Conservation (phyloP, 2,888 invertebrate species). For the Aporophyla lueneburgensis region DNA sequence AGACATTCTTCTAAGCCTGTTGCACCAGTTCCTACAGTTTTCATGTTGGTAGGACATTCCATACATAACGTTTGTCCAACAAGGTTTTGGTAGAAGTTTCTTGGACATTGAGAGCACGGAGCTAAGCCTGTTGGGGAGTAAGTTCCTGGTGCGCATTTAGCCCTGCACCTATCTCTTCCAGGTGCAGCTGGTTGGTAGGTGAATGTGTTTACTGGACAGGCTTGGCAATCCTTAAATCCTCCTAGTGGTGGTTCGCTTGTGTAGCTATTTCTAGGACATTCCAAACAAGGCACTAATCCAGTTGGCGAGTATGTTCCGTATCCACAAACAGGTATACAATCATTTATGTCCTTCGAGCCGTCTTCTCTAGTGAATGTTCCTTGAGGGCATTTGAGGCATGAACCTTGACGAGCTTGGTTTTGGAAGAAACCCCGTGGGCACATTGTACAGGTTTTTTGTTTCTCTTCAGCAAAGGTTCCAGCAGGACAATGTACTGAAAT, state of each 20-base stretch:
- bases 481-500: conserved; percentile 98
- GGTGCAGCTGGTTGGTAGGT: conserved; percentile 98
- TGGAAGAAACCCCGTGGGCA: conserved; percentile 98
- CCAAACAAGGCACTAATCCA: conserved; percentile 97
- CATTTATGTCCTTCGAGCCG: conserved; percentile 96
- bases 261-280: conserved; percentile 98
- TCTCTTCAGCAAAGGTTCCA: conserved; percentile 97
- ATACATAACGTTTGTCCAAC: conserved; percentile 96
- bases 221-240: conserved; percentile 98
- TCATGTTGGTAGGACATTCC: conserved; percentile 97
- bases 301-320: conserved; percentile 99
- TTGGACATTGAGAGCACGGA: conserved; percentile 97
- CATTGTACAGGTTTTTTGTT: conserved; percentile 97
- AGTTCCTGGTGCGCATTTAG: conserved; percentile 97
- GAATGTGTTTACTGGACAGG: conserved; percentile 97
- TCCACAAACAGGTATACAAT: conserved; percentile 98
- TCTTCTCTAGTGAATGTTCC: conserved; percentile 98
- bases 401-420: conserved; percentile 97
- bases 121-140: conserved; percentile 98
- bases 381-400: conserved; percentile 97
- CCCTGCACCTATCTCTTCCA: conserved; percentile 95
- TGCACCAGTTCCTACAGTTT: conserved; percentile 95
- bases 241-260: conserved; percentile 96
- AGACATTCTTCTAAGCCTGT: conserved; percentile 96
- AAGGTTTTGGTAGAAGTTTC: conserved; percentile 97